phyloP scores from a whole-genome alignment of 2,888 invertebrate genomes.

The Adela reaumurella region DNA sequence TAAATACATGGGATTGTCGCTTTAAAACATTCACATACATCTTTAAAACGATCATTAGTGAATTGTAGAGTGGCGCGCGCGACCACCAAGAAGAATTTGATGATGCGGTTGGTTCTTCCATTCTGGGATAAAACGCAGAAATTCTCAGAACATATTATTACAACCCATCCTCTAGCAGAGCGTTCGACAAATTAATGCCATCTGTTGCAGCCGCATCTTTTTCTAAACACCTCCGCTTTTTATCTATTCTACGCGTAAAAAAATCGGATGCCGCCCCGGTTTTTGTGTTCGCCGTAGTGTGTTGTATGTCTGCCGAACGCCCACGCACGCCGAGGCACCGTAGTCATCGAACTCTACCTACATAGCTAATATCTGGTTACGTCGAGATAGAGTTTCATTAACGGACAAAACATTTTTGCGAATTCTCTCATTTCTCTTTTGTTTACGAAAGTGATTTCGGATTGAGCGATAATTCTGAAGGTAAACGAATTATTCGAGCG shows the following conservation, averaged over 20 bases:
- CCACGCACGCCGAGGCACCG: no score
- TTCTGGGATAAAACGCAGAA: no score
- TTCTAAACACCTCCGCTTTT: conserved; percentile 12
- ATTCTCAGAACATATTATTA: neutral
- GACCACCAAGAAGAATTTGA: no score
- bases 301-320: no score
- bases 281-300: conserved; percentile 22
- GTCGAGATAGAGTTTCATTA: conserved; percentile 45
- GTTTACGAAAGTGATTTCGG: conserved; percentile 2
- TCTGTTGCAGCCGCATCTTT: conserved; percentile 27
- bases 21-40: no score
- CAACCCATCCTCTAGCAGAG: neutral
- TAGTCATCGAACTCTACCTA: no score
- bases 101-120: no score
- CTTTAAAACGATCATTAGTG: no score
- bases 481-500: no score
- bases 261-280: conserved; percentile 23
- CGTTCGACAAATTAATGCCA: conserved; percentile 26
- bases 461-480: no score
- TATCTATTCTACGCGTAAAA: conserved; percentile 26
- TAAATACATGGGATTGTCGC: no score
- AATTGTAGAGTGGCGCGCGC: no score
- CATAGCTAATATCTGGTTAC: conserved; percentile 42
- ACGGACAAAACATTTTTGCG: conserved; percentile 36
- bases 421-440: conserved; percentile 44